Evolutionary conservation across 2,888 invertebrate genomes (phyloP), one percentile per base, ranked within the genome.

Genomic region (Diaprepes abbreviatus): DNA sequence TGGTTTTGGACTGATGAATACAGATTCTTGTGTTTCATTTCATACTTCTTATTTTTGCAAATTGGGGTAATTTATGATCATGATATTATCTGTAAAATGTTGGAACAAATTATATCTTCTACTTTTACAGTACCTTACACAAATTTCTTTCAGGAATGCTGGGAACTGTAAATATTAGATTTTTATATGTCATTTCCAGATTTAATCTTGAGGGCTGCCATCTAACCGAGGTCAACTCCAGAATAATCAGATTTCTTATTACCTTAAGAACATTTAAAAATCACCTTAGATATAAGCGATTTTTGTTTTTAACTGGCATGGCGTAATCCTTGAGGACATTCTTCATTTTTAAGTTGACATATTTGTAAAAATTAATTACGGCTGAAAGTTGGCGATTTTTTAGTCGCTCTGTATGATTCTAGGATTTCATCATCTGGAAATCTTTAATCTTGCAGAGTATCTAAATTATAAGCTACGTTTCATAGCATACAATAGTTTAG

Each of bases 101-200:
- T n/a, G n/a, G n/a, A n/a, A n/a, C n/a, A n/a, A n/a, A n/a, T n/a
- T n/a, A n/a, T n/a, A n/a, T n/a, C n/a, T n/a, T n/a, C n/a, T n/a
- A n/a, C n/a, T n/a, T 59, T 48, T 19, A 28, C 59, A 59, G 60
- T 54, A 62, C 54, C 67, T 67, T 67, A 45, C 33, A 31, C 21
- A 45, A 16, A 16, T 10, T 24, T 36, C 24, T 68, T 62, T 50
- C 68, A 68, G 68, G 68, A 54, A 38, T 52, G 31, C 60, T 21
- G 10, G 77, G 72, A 75, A 79, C 79, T 77, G 79, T 77, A 76
- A 78, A 78, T 80, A 81, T 80, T 81, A 79, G 80, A 80, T 79
- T 78, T 50, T 79, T 83, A 75, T 81, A 76, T 81, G 77, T 83
- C 80, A 82, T 83, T 83, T 78, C 82, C 83, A 83, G 82, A 83